Percentiles rank a stretch among this genome's conserved stretches.
These are phyloP conservation scores for Coryphaenoides rupestris DNA, from an alignment of 2,113 vertebrate species.

Conservation along the genomic window DNA sequence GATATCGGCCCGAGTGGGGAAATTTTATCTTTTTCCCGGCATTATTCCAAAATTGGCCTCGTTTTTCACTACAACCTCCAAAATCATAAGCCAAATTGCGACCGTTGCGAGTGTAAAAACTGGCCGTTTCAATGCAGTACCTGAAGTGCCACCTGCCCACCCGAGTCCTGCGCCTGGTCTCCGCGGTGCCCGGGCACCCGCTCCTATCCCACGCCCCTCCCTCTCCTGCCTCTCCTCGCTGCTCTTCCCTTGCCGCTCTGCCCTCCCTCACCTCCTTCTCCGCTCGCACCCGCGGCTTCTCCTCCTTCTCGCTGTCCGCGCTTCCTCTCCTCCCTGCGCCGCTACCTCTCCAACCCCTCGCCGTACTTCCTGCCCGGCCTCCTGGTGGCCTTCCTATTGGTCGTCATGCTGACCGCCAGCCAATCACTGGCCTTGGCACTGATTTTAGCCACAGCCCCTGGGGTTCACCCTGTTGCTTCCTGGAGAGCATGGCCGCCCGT, in stretches of 20 bases:
- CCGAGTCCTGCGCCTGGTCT: neutral
- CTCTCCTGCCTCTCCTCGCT: slow-evolving; percentile 12
- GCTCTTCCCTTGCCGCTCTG: neutral
- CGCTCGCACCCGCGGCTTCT: neutral
- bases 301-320: slow-evolving; percentile 21
- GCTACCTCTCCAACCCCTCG: slow-evolving; percentile 55
- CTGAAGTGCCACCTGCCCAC: slow-evolving; percentile 10
- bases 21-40: slow-evolving; percentile 9
- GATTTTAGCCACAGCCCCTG: slow-evolving; percentile 85
- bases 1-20: slow-evolving; percentile 5
- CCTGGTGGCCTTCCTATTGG: slow-evolving; percentile 77
- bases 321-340: slow-evolving; percentile 27
- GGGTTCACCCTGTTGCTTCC: slow-evolving; percentile 88
- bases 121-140: slow-evolving; percentile 16
- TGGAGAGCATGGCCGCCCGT: slow-evolving; percentile 79
- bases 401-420: slow-evolving; percentile 87
- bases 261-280: slow-evolving; percentile 1
- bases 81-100: slow-evolving; percentile 14
- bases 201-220: slow-evolving; percentile 1
- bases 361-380: slow-evolving; percentile 80
- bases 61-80: neutral
- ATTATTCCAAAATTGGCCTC: neutral
- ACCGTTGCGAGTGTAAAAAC: slow-evolving; percentile 1
- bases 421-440: slow-evolving; percentile 87
- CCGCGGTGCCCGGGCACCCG: slow-evolving; percentile 15